Percentiles rank a stretch among this genome's conserved stretches.
Conservation (phyloP, 2,888 invertebrate genomes). For the Buathra laborator region DNA sequence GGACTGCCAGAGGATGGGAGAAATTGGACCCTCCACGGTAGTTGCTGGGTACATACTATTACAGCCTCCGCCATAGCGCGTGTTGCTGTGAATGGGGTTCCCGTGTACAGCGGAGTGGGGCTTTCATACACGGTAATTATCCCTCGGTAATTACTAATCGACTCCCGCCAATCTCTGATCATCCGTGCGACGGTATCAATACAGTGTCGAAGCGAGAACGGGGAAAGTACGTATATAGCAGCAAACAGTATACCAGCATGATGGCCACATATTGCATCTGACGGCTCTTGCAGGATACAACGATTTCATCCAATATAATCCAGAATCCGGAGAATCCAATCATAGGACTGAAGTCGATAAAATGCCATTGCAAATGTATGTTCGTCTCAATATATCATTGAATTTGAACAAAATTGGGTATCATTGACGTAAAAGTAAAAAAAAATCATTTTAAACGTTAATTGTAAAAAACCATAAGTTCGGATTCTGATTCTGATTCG, state of each 20-base stretch:
- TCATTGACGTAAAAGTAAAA: no score
- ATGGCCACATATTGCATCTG: neutral
- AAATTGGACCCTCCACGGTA: constrained; percentile 27
- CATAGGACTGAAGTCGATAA: neutral
- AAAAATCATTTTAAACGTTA: no score
- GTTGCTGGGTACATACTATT: constrained; percentile 25
- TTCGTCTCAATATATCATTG: neutral
- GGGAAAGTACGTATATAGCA: constrained; percentile 10
- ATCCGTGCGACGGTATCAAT: constrained; percentile 77
- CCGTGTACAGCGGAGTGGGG: constrained; percentile 15
- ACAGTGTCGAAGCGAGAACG: constrained; percentile 62
- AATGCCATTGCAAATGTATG: neutral
- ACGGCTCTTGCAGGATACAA: neutral
- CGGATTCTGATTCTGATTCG: no score
- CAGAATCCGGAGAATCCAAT: neutral
- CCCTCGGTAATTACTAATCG: constrained; percentile 80
- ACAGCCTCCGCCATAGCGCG: constrained; percentile 4
- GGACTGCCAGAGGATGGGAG: constrained; percentile 29
- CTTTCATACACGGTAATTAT: constrained; percentile 75
- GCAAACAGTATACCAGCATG: neutral
- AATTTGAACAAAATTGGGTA: neutral
- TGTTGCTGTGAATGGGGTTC: constrained; percentile 39
- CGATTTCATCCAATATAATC: neutral
- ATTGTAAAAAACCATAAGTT: no score
- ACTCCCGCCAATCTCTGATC: constrained; percentile 77